Percentiles rank a stretch among this genome's conserved stretches.
Evolutionary conservation across 2,888 invertebrate species (phyloP).

Genomic region (Baccha elongata): DNA sequence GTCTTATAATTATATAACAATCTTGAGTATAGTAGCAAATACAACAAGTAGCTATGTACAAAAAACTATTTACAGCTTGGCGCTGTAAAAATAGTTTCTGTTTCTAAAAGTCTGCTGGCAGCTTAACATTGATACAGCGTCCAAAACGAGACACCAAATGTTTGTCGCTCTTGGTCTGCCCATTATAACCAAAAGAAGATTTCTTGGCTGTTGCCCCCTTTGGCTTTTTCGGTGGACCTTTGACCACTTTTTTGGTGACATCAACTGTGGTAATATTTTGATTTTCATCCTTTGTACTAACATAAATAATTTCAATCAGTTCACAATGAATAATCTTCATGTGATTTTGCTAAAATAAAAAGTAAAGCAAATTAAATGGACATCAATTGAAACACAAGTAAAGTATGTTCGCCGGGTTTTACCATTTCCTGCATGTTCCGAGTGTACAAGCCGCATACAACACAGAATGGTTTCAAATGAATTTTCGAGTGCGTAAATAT

Average conservation of each 20-base stretch:
- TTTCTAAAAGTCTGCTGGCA: slow-evolving; percentile 42
- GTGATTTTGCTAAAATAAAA: slow-evolving; percentile 53
- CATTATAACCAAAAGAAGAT: slow-evolving; percentile 1
- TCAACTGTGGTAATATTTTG: background rate
- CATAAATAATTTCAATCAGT: slow-evolving; percentile 37
- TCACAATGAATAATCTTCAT: slow-evolving; percentile 54
- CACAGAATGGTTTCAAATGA: slow-evolving; percentile 65
- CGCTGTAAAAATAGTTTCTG: background rate
- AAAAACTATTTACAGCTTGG: background rate
- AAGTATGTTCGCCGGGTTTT: background rate
- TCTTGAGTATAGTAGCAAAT: background rate
- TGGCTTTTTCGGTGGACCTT: slow-evolving; percentile 18
- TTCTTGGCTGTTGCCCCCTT: slow-evolving; percentile 11
- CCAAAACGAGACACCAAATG: slow-evolving; percentile 58
- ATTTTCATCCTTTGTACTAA: slow-evolving; percentile 17
- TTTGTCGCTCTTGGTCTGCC: slow-evolving; percentile 20
- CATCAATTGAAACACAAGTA: no score
- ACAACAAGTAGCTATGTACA: background rate
- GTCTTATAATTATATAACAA: slow-evolving; percentile 4
- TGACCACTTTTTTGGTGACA: background rate
- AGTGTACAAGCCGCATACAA: slow-evolving; percentile 58
- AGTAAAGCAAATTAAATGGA: background rate
- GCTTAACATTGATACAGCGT: slow-evolving; percentile 63
- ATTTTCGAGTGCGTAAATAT: slow-evolving; percentile 66
- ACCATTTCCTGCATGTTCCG: slow-evolving; percentile 56